A percentile compares a stretch with the other conserved stretches of the same genome.
Conservation (phyloP, 1,140 invertebrate species). For the Heliconius himera region DNA sequence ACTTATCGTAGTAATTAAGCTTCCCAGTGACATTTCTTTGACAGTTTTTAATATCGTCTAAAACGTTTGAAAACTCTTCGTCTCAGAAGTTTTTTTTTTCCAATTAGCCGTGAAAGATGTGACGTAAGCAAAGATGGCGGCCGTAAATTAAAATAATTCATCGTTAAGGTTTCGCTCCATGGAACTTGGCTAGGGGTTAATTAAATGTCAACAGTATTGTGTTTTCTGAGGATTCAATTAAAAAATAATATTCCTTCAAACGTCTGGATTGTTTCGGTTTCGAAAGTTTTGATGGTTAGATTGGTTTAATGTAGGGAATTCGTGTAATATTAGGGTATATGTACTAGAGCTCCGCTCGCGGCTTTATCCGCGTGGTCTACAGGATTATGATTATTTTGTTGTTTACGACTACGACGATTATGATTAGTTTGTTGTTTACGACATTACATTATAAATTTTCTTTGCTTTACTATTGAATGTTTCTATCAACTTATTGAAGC, state of each 20-base stretch:
- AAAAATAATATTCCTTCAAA: slow-evolving; percentile 9
- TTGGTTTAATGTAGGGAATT: not conserved
- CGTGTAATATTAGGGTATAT: not conserved
- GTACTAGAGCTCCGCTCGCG: not conserved
- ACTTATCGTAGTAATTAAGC: slow-evolving; percentile 11
- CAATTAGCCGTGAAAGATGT: slow-evolving; percentile 33
- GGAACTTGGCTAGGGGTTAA: slow-evolving; percentile 27
- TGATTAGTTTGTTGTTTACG: no score
- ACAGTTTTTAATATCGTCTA: slow-evolving; percentile 19
- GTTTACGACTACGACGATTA: no score
- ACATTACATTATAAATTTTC: no score
- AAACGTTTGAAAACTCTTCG: slow-evolving; percentile 25
- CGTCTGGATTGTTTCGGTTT: not conserved
- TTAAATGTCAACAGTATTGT: slow-evolving; percentile 34
- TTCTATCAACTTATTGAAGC: no score
- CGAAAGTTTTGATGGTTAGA: not conserved
- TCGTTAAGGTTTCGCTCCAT: slow-evolving; percentile 30
- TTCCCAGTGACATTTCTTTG: slow-evolving; percentile 5
- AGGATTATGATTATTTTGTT: no score
- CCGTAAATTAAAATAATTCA: slow-evolving; percentile 34
- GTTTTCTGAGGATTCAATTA: slow-evolving; percentile 31
- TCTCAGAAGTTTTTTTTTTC: slow-evolving; percentile 23
- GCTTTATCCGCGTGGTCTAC: no score
- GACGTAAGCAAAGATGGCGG: slow-evolving; percentile 26
- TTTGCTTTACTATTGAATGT: no score